Base-by-base conservation (phyloP, 1,140 invertebrate genomes). In the Drosophila obscura region DNA sequence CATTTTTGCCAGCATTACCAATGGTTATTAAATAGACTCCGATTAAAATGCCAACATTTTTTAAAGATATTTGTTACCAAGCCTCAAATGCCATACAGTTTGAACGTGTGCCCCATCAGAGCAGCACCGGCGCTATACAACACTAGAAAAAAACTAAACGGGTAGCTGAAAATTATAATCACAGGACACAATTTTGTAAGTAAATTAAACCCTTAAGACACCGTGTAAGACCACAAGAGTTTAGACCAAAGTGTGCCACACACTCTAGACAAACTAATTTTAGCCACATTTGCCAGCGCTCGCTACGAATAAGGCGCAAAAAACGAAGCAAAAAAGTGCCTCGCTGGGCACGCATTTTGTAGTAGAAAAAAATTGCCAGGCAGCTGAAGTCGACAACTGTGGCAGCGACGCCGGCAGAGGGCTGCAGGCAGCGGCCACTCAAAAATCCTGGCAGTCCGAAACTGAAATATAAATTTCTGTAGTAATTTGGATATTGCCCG, bases 121-220 rank as follows among this genome's bases (percentile, higher is more conserved):
- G 45, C 41, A 26, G 50, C 41, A 19, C 43, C 43, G 50, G 39
- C 75, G 71, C 28, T 82, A 55, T 6, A 9, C 82, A 87, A 88
- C 78, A 87, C 82, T 87, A 67, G 43, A 84, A 87, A 85, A 85
- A 79, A 82, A 81, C 74, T 78, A 78, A 82, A 88, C 65, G 52
- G 74, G 71, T 76, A 75, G 74, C 55, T 71, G 62, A 87, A 87
- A 76, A 82, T 77, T 84, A 69, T 50, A 84, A 83, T 71, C 80
- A 65, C 82, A 87, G 82, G 82, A 87, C 72, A 79, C 77, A 83
- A 84, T 68, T 87, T 87, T 88, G 82, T 87, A 87, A 87, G 82
- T 87, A 87, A 88, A 88, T 76, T 69, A 43, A 52, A 74, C 59
- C 74, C 76, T 73, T 59, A 73, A 60, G 56, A 46, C 51, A 55